Evolutionary conservation across 2,888 invertebrate species (phyloP), one percentile per base, ranked within the genome.

Genomic region (Agrotis clavis): DNA sequence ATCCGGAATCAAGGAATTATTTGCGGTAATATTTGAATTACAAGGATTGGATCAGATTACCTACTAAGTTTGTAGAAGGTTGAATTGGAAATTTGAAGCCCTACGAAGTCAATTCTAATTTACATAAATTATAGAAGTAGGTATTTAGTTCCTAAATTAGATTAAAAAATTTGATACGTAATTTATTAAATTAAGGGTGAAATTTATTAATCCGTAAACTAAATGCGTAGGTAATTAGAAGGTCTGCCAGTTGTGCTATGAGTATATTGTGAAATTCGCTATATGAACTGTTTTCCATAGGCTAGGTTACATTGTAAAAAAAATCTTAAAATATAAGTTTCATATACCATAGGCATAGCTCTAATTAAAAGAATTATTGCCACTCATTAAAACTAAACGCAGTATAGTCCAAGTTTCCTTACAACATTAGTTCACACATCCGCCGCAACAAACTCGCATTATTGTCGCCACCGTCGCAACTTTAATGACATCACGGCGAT

Each of bases 401-500:
- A n/a, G 4, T 59, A 19, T 13, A 68, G 25, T 41, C 64, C 45
- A 74, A 82, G 67, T 67, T 69, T 19, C 21, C 25, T 45, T 64
- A 72, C 68, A 30, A 21, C 54, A 71, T 82, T 70, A 67, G 68
- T 75, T 71, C 47, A 19, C 41, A 59, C 21, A 56, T 19, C 48
- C 16, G 19, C 65, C 65, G 25, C 70, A 35, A 68, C 65, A 53
- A 75, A 81, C 75, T 73, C 65, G 50, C 72, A 71, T 84, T 77
- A 81, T 69, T 57, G 74, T 60, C 67, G 70, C 79, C 48, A 67
- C 67, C 25, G 56, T 64, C 74, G 51, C 67, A 71, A 76, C 60
- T 76, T 76, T 76, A 84, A 84, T 84, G 85, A 66, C 67, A 56
- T 72, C 83, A 75, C 75, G 72, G 59, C 66, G 54, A 75, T 71